Evolutionary conservation across 2,113 vertebrate genomes (phyloP).

Genomic region (Galemys pyrenaicus): DNA sequence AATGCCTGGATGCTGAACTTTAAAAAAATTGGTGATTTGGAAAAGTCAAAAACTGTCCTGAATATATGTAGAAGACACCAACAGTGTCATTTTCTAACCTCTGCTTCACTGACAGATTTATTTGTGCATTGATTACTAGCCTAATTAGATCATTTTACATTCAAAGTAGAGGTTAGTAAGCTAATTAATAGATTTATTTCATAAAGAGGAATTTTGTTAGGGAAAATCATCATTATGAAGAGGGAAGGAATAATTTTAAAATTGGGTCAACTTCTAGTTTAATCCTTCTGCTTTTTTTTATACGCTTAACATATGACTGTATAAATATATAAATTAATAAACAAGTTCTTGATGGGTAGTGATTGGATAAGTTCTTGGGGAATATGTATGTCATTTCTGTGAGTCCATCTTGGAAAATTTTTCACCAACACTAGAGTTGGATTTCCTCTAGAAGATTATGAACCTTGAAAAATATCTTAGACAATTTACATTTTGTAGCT

Average conservation of each 20-base stretch:
- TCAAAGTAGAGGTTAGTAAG: conserved; percentile 62
- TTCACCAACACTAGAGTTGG: not conserved
- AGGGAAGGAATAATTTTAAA: conserved; percentile 2
- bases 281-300: not conserved
- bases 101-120: conserved; percentile 47
- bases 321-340: not conserved
- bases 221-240: not conserved
- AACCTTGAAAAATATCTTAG: not conserved
- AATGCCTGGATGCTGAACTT: not conserved
- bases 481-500: not conserved
- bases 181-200: conserved; percentile 58
- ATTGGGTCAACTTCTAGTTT: not conserved
- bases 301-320: not conserved
- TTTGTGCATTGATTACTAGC: conserved; percentile 45
- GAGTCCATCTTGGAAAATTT: not conserved
- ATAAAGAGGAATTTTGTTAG: conserved; percentile 52
- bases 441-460: not conserved
- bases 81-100: conserved; percentile 39
- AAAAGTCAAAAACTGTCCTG: conserved; percentile 29
- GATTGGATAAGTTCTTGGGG: not conserved
- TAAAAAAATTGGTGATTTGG: no score
- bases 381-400: not conserved
- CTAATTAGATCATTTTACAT: conserved; percentile 65
- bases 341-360: not conserved
- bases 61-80: conserved; percentile 21